Base-by-base conservation (phyloP, 35 echinoderm and acorn worm genomes). In the Stichopus chloronotus region DNA sequence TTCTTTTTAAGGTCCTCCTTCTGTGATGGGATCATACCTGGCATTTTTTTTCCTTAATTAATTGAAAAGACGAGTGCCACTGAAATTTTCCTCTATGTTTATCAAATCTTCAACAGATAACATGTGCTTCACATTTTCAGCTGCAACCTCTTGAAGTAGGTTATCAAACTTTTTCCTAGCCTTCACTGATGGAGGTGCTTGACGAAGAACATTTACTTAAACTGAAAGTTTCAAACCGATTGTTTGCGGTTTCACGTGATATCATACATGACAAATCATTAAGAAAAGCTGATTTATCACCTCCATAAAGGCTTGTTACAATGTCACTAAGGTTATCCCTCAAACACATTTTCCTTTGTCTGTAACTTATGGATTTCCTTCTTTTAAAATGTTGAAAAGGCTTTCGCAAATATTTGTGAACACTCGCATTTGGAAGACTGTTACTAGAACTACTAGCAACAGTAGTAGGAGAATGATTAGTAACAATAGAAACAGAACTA, bases 41-140 rank as follows among this genome's bases (percentile, higher is more conserved):
- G 76, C 20, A 92, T 56, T 63, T 81, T 81, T n/a, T 92, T 83
- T 92, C 57, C 91, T 80, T 76, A 92, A 81, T 52, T 59, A 19
- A 10, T 92, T 59, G 4, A 92, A 24, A 21, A 92, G 78, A 16
- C 91, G 43, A 25, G 55, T 59, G 4, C 91, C 91, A 82, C 91
- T 68, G 25, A 53, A 82, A 83, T 82, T 92, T 52, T 83, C 78
- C 11, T 81, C 76, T 59, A 79, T 59, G 78, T 92, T 92, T 19
- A 92, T 82, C 60, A 92, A 22, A 60, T 92, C 90, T 25, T 92
- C 90, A 80, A 57, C 68, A 78, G n/a, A 20, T 24, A 86, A 14
- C 22, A 78, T 8, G 53, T 43, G 25, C 52, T 91, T 91, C 5
- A 91, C 8, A 76, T 78, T 91, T 91, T 91, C 55, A 87, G 85